Evolutionary conservation across 2,888 invertebrate species (phyloP).

Genomic region (Amaurobius ferox): DNA sequence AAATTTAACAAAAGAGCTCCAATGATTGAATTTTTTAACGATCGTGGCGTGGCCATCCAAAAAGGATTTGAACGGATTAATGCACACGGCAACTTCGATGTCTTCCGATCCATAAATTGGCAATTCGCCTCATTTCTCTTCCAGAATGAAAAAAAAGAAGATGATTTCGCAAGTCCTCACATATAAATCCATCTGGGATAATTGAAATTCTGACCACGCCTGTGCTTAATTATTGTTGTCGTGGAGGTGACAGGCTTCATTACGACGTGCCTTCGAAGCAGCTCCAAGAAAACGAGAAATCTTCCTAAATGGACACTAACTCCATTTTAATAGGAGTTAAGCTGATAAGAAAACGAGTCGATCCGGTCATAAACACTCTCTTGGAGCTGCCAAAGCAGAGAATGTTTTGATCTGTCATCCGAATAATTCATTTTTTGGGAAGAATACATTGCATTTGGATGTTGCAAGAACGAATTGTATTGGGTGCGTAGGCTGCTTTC

Average conservation of each 20-base stretch:
- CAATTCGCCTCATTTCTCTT: too few relatives aligned
- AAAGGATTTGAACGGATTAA: too few relatives aligned
- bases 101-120: too few relatives aligned
- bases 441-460: background rate
- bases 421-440: background rate
- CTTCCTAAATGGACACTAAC: slow-evolving; percentile 49
- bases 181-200: slow-evolving; percentile 4
- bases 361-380: slow-evolving; percentile 31
- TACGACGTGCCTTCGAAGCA: slow-evolving; percentile 8
- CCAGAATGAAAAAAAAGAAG: too few relatives aligned
- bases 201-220: slow-evolving; percentile 45
- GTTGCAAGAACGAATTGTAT: background rate
- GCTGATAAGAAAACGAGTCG: slow-evolving; percentile 54
- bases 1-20: too few relatives aligned
- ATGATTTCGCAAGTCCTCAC: background rate
- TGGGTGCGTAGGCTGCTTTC: too few relatives aligned
- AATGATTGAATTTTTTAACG: too few relatives aligned
- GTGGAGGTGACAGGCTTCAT: slow-evolving; percentile 40
- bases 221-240: slow-evolving; percentile 52
- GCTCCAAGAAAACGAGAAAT: slow-evolving; percentile 34
- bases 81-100: too few relatives aligned
- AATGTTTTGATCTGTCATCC: background rate
- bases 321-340: slow-evolving; percentile 45
- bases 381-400: background rate
- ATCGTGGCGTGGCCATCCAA: too few relatives aligned